Evolutionary conservation across 1,140 invertebrate species (phyloP).

Genomic region (Lethrus apterus): DNA sequence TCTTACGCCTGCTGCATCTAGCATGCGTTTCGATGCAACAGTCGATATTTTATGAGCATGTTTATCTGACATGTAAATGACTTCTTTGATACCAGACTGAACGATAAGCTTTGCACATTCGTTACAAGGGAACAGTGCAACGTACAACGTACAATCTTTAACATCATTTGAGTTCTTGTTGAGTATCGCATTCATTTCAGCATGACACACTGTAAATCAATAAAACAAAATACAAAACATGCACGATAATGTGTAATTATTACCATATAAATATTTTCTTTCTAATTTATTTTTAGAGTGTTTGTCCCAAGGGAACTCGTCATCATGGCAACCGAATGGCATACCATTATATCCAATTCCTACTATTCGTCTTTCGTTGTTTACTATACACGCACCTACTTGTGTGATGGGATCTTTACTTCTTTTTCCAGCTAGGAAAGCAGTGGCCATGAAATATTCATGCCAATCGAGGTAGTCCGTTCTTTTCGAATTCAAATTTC

Average conservation of each 20-base stretch:
- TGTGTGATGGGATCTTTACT: slow-evolving; percentile 91
- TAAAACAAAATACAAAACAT: background rate
- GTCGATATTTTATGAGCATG: slow-evolving; percentile 58
- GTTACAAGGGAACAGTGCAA: slow-evolving; percentile 88
- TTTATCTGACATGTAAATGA: slow-evolving; percentile 79
- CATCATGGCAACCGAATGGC: slow-evolving; percentile 81
- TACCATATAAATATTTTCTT: slow-evolving; percentile 80
- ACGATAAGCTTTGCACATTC: slow-evolving; percentile 97
- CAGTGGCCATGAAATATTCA: slow-evolving; percentile 92
- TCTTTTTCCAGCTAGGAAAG: slow-evolving; percentile 75
- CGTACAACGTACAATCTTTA: slow-evolving; percentile 76
- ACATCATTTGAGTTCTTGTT: slow-evolving; percentile 80
- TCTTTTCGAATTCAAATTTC: slow-evolving; percentile 25
- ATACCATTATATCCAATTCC: slow-evolving; percentile 96
- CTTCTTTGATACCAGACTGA: slow-evolving; percentile 79
- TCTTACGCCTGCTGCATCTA: slow-evolving; percentile 64
- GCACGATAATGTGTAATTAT: background rate
- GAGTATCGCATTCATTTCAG: slow-evolving; percentile 93
- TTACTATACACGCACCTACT: slow-evolving; percentile 90
- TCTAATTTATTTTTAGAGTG: slow-evolving; percentile 31
- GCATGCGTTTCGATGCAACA: slow-evolving; percentile 70
- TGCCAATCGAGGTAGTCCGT: slow-evolving; percentile 52
- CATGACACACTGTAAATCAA: slow-evolving; percentile 81
- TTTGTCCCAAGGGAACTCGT: slow-evolving; percentile 82
- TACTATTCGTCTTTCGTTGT: slow-evolving; percentile 82